phyloP scores from a whole-genome alignment of 2,113 vertebrate species.

The Perca schrenkii region DNA sequence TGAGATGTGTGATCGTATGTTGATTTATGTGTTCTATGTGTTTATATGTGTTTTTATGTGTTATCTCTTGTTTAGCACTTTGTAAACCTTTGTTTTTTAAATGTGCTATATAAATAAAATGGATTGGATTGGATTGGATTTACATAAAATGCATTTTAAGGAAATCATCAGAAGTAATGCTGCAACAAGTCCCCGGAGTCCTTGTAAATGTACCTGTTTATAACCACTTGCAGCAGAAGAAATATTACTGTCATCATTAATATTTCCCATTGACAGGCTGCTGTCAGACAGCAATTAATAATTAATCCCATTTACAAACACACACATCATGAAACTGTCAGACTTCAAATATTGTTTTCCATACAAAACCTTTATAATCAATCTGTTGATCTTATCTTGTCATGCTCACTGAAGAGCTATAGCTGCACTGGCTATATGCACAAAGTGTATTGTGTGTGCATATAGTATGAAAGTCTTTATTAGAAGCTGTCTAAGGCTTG shows the following conservation, averaged over 20 bases:
- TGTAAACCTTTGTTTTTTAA: too few species aligned
- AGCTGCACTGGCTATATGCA: not conserved
- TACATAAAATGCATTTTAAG: too few species aligned
- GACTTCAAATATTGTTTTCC: not conserved
- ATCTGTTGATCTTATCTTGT: constrained; percentile 27
- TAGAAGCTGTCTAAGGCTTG: not conserved
- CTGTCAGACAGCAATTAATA: too few species aligned
- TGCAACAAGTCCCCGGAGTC: not conserved
- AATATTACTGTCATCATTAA: constrained; percentile 14
- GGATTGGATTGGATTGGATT: too few species aligned
- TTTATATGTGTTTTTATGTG: too few species aligned
- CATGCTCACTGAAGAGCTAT: not conserved
- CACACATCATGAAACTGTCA: constrained; percentile 10
- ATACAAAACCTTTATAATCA: constrained; percentile 1
- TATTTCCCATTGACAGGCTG: not conserved
- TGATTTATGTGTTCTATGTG: too few species aligned
- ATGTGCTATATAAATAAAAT: too few species aligned
- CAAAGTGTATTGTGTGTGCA: not conserved
- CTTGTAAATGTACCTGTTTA: not conserved
- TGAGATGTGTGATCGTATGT: too few species aligned
- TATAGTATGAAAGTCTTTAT: not conserved
- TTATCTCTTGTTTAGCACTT: too few species aligned
- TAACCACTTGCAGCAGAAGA: constrained; percentile 7
- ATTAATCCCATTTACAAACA: not conserved
- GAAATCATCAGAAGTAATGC: not conserved